Base-by-base conservation (phyloP, 1,140 invertebrate genomes). In the Tenebrio molitor region DNA sequence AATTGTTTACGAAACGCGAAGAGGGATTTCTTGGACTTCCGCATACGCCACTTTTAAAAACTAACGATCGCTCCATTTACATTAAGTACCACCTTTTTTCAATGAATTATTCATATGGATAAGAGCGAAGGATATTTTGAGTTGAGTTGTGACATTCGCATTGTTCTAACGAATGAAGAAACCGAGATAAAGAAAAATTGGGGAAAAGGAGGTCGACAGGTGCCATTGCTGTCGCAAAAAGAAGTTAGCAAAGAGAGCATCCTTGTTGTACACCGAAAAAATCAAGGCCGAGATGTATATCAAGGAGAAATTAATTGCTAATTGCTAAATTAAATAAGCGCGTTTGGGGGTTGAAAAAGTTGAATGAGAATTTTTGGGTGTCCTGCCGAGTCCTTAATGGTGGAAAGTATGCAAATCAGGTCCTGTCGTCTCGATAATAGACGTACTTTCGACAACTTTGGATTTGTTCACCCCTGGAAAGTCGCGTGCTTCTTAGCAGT, bases 401-500 rank as follows among this genome's bases (percentile, higher is more conserved):
- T 58, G 8, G 15, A 58, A 58, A 29, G 8, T 2, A 58, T 58
- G 50, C 23, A 58, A 58, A 29, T 58, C 23, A 29, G 23, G 50
- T 4, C 21, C 50, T 29, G 50, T 50, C 14, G 10, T 12, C 15
- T 53, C 10, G 19, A 58, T 39, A 39, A 29, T 5, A 50, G 3
- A 3, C n/a, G 50, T 58, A 25, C 50, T 29, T 50, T 58, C 10
- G 21, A 58, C n/a, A 58, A 23, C 15, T 25, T 58, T 63, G 36
- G 25, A 71, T 72, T 72, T 69, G 67, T 65, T 44, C 73, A 74
- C 33, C 68, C 68, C 68, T 67, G 58, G 21, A 34, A 44, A 23
- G 34, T 78, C 53, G 77, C 77, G 77, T 78, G 77, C 73, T 73
- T 58, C 36, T 34, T 64, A 33, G 46, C 69, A 75, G 63, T 76